Evolutionary conservation across 2,113 vertebrate genomes (phyloP), one percentile per base, ranked within the genome.

Genomic region (Struthidea cinerea): DNA sequence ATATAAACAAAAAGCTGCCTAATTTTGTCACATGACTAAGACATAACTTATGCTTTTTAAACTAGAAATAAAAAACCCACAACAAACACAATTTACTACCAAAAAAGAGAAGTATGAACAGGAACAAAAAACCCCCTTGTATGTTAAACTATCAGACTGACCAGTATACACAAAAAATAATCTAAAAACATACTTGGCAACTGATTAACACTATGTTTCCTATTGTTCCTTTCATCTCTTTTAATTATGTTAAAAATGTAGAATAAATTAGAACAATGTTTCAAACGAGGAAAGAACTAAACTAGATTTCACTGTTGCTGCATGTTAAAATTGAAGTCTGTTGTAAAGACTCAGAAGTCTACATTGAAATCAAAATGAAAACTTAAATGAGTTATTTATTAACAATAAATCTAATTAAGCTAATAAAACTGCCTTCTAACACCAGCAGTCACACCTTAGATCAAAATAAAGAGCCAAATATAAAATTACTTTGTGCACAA

Each of bases 321-420:
- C 41, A 37, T 12, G 28, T 71, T 75, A 91, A 89, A 84, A 89
- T n/a, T 28, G 37, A 82, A 89, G 65, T 57, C 47, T 91, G 35
- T 52, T 71, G 65, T 71, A 95, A 94, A 95, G 74, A 60, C 65
- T 91, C 70, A 63, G 56, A 93, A 93, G 74, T 24, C 21, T 1
- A 84, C 27, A 32, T 0, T 60, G 41, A 88, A 52, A 93, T 71
- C 33, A 82, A 87, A 95, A 60, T 11, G 39, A 94, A 93, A 95
- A 91, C 63, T 65, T 57, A 81, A 59, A 82, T 53, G 27, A 84
- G 61, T 41, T 87, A 56, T 71, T 95, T 95, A 96, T 85, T 83
- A 93, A 90, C 82, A 91, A 76, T 93, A 94, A 95, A 96, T 59
- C 47, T 75, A 75, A 95, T 88, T 78, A 89, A 91, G 74, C 63